Percentiles rank a stretch among this genome's conserved stretches.
Evolutionary conservation across 2,888 invertebrate species (phyloP).

Genomic region (Metallyticus violacea): DNA sequence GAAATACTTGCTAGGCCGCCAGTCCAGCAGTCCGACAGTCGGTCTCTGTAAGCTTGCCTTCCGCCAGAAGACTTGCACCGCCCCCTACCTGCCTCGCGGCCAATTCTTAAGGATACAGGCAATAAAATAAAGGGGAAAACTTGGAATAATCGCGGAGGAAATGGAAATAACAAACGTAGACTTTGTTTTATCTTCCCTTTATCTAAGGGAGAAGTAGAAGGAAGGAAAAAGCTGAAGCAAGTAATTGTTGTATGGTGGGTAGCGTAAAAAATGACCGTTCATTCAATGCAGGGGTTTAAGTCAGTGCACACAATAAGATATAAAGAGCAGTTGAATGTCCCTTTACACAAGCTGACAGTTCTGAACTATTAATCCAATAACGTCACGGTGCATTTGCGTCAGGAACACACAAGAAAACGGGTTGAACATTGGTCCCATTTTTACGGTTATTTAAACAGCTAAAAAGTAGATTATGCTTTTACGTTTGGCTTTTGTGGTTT

Average conservation of each 20-base stretch:
- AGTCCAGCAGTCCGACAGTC: too few species aligned
- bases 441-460: not conserved
- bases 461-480: not conserved
- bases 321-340: too few species aligned
- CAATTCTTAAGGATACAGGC: not conserved
- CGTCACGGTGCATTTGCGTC: not conserved
- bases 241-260: not conserved
- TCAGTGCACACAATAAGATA: not conserved
- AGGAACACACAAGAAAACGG: not conserved
- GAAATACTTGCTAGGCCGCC: slow-evolving; percentile 8
- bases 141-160: not conserved
- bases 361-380: not conserved
- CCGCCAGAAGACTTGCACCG: too few species aligned
- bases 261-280: too few species aligned
- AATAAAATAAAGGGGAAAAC: not conserved
- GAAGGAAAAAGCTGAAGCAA: not conserved
- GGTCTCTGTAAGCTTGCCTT: not conserved
- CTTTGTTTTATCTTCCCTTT: not conserved
- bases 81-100: not conserved
- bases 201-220: not conserved
- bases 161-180: not conserved
- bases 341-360: not conserved
- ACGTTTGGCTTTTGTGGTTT: not conserved
- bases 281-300: too few species aligned
- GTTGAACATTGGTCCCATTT: too few species aligned